Evolutionary conservation across 2,888 invertebrate genomes (phyloP).

Genomic region (Lampropteryx suffumata): DNA sequence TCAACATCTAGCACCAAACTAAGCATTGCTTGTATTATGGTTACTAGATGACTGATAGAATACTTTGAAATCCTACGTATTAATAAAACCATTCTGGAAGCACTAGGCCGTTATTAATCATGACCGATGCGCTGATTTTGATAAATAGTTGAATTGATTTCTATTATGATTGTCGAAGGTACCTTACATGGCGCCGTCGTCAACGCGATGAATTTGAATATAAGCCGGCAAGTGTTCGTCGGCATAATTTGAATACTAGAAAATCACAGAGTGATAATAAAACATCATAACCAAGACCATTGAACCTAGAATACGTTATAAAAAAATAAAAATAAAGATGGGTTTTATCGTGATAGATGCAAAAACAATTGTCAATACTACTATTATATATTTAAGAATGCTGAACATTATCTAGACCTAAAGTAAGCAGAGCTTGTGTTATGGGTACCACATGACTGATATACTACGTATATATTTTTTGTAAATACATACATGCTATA

Average conservation of each 20-base stretch:
- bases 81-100: constrained; percentile 36
- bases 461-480: no score
- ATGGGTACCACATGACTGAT: no score
- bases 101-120: constrained; percentile 51
- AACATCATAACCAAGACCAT: background rate
- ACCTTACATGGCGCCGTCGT: constrained; percentile 27
- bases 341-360: background rate
- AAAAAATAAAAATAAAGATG: no score
- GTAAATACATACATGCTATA: no score
- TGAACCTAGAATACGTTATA: no score
- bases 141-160: constrained; percentile 39
- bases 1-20: no score
- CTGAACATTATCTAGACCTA: no score
- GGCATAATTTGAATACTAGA: constrained; percentile 58
- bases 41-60: no score
- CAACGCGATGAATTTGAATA: constrained; percentile 41
- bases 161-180: constrained; percentile 21
- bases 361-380: no score
- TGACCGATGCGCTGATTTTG: constrained; percentile 51
- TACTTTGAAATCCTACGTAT: constrained; percentile 34
- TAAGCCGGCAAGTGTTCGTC: constrained; percentile 57
- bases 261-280: constrained; percentile 27
- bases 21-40: no score
- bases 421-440: no score
- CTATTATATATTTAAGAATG: no score